A percentile compares a stretch with the other conserved stretches of the same genome.
These are phyloP conservation scores for Dromius quadrimaculatus DNA, from an alignment of 2,888 invertebrate genomes.

Conservation along the genomic window DNA sequence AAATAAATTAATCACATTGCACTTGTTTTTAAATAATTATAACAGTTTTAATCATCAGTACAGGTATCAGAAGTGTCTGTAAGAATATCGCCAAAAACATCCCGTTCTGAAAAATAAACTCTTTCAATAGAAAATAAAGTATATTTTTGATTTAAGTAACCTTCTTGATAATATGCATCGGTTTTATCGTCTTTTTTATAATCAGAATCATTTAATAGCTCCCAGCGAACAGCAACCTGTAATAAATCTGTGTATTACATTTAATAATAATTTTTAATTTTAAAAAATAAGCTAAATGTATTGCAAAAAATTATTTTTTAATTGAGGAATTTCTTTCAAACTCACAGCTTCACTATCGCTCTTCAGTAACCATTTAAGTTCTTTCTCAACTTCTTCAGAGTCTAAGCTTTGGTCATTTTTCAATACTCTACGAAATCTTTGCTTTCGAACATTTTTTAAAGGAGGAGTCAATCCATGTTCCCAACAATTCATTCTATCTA, in stretches of 20 bases:
- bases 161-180: slow-evolving; percentile 3
- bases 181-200: not conserved
- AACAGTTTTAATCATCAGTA: slow-evolving; percentile 16
- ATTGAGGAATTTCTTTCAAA: slow-evolving; percentile 57
- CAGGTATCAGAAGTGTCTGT: not conserved
- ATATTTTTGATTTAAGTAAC: slow-evolving; percentile 24
- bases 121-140: not conserved
- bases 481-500: slow-evolving; percentile 71
- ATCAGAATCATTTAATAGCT: slow-evolving; percentile 29
- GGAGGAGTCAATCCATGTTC: slow-evolving; percentile 79
- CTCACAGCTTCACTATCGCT: slow-evolving; percentile 74
- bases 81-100: slow-evolving; percentile 21
- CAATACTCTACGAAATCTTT: slow-evolving; percentile 75
- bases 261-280: slow-evolving; percentile 52
- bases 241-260: no score
- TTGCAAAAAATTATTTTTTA: slow-evolving; percentile 24
- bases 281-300: no score
- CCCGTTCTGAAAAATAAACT: not conserved
- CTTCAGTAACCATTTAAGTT: slow-evolving; percentile 73
- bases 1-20: not conserved
- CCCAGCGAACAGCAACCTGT: slow-evolving; percentile 37
- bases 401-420: slow-evolving; percentile 68
- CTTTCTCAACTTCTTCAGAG: slow-evolving; percentile 77
- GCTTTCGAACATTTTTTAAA: slow-evolving; percentile 76
- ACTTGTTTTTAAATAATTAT: not conserved